phyloP scores from a whole-genome alignment of 2,797 vertebrate species.

The Todus mexicanus region DNA sequence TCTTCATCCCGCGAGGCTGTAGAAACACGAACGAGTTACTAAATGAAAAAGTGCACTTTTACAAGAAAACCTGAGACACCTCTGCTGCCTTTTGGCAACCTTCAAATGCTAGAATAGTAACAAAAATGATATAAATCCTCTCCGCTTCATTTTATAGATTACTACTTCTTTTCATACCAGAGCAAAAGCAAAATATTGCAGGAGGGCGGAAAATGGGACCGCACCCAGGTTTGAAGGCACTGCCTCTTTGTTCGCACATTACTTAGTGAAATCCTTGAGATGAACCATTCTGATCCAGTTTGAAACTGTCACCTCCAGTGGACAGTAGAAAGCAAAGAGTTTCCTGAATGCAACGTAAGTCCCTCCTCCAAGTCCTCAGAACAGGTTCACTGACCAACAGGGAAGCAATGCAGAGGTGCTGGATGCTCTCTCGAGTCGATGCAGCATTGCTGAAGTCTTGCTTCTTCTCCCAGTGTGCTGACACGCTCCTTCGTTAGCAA shows the following conservation, averaged over 20 bases:
- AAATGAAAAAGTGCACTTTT: background rate
- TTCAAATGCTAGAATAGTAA: background rate
- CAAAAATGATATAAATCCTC: background rate
- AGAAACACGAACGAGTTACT: slow-evolving; percentile 11
- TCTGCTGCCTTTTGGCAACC: background rate
- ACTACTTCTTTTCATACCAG: background rate
- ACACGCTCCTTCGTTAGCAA: background rate
- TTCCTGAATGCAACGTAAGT: background rate
- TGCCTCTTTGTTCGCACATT: background rate
- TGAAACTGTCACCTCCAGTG: background rate
- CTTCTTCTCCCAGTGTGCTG: background rate
- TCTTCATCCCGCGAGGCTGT: background rate
- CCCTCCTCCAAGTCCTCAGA: background rate
- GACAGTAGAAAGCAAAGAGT: background rate
- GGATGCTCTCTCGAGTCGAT: accelerated
- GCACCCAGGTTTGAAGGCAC: background rate
- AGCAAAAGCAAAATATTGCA: background rate
- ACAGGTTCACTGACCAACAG: background rate
- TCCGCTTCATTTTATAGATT: background rate
- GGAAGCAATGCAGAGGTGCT: background rate
- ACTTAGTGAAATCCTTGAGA: background rate
- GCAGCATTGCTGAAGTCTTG: background rate
- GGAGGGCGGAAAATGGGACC: background rate
- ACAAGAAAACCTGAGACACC: background rate
- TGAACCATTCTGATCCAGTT: background rate